Evolutionary conservation across 2,113 vertebrate genomes (phyloP).

Genomic region (Phasianus colchicus): DNA sequence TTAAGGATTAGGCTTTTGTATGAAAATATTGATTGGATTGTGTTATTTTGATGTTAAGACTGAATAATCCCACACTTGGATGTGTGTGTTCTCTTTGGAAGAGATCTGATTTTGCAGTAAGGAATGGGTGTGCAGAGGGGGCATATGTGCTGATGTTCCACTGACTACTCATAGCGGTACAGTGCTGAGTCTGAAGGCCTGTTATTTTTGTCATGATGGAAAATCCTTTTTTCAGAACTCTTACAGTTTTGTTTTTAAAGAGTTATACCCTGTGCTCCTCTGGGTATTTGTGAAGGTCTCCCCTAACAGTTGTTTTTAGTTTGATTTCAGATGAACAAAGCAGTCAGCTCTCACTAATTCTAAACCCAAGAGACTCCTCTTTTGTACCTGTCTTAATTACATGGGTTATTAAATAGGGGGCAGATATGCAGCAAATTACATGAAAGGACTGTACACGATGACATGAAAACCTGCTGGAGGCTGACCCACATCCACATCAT

Average conservation of each 20-base stretch:
- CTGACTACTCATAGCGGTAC: not conserved
- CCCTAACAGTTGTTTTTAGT: slow-evolving; percentile 7
- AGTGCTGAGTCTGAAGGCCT: not conserved
- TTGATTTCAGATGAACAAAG: slow-evolving; percentile 57
- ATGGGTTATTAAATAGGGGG: slow-evolving; percentile 44
- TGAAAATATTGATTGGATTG: not conserved
- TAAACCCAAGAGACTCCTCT: slow-evolving; percentile 18
- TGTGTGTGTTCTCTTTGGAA: not conserved
- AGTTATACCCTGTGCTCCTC: slow-evolving; percentile 12
- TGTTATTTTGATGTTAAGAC: not conserved
- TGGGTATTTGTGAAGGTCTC: not conserved
- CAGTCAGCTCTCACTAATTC: slow-evolving; percentile 12
- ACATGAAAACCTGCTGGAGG: not conserved
- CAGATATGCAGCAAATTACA: slow-evolving; percentile 3
- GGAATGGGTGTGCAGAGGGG: not conserved
- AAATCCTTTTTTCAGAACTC: not conserved
- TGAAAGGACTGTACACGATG: not conserved
- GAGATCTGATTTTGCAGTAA: not conserved
- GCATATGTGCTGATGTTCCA: not conserved
- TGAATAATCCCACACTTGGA: not conserved
- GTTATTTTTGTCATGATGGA: slow-evolving; percentile 17
- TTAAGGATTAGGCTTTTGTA: slow-evolving; percentile 7
- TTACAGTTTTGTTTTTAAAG: slow-evolving; percentile 27
- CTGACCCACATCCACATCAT: not conserved
- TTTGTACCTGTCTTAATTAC: slow-evolving; percentile 55